Evolutionary conservation across 2,113 vertebrate species (phyloP).

Genomic region (Podocnemis expansa): DNA sequence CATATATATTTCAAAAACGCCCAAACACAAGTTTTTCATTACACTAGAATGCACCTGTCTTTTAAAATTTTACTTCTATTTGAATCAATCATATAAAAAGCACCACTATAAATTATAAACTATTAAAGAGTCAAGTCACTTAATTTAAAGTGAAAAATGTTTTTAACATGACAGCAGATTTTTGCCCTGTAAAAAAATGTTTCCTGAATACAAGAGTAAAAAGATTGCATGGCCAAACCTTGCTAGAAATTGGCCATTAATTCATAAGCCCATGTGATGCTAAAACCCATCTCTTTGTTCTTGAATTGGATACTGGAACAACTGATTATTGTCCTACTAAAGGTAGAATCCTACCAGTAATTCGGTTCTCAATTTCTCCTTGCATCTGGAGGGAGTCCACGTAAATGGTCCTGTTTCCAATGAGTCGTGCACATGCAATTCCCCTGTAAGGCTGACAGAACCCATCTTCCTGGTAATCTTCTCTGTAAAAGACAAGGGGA

Average conservation of each 20-base stretch:
- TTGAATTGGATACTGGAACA: rapidly evolving
- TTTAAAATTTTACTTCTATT: background rate
- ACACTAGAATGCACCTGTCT: background rate
- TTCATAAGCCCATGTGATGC: background rate
- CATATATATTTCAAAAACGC: background rate
- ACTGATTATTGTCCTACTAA: rapidly evolving
- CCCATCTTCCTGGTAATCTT: slow-evolving; percentile 88
- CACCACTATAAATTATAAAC: background rate
- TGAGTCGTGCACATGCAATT: slow-evolving; percentile 96
- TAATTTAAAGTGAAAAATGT: background rate
- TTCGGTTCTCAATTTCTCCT: slow-evolving; percentile 97
- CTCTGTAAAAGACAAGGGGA: slow-evolving; percentile 70
- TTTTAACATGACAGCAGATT: background rate
- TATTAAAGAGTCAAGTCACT: background rate
- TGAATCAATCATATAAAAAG: background rate
- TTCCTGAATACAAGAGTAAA: background rate
- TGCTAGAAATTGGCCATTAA: background rate
- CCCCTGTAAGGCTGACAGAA: slow-evolving; percentile 98
- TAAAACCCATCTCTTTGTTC: background rate
- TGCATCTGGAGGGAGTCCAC: slow-evolving; percentile 98
- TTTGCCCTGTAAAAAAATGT: background rate
- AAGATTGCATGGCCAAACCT: background rate
- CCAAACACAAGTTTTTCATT: background rate
- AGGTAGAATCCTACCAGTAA: slow-evolving; percentile 85
- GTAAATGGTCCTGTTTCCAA: slow-evolving; percentile 96